phyloP scores from a whole-genome alignment of 2,113 vertebrate genomes.

The Caretta caretta region DNA sequence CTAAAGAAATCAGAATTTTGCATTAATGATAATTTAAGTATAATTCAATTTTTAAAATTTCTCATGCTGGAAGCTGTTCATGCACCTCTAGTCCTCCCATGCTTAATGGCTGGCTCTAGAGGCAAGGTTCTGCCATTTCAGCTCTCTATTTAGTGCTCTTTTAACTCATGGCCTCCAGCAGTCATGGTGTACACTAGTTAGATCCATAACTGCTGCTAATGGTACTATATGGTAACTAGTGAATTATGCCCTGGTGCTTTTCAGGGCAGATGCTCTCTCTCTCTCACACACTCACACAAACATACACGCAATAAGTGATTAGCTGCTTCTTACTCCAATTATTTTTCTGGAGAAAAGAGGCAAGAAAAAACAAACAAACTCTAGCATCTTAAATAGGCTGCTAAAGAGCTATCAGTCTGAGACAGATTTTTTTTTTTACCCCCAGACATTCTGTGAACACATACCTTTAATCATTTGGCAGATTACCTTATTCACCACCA shows the following conservation, averaged over 20 bases:
- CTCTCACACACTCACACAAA: neutral
- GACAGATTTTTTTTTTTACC: neutral
- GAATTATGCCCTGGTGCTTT: neutral
- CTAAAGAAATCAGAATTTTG: neutral
- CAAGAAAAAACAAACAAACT: neutral
- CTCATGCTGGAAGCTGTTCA: neutral
- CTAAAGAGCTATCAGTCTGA: slow-evolving; percentile 6
- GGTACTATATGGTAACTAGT: rapidly evolving
- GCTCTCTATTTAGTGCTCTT: neutral
- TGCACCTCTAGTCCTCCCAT: neutral
- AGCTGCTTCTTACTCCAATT: neutral
- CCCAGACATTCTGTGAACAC: slow-evolving; percentile 38
- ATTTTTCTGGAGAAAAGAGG: neutral
- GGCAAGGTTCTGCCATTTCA: neutral
- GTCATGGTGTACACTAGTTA: neutral
- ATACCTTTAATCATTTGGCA: slow-evolving; percentile 63
- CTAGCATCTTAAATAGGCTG: neutral
- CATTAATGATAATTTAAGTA: neutral
- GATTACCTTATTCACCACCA: slow-evolving; percentile 55
- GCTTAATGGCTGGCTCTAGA: neutral
- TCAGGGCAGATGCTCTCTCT: neutral
- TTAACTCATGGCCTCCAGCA: neutral
- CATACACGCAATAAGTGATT: neutral
- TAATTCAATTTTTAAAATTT: neutral
- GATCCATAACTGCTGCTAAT: neutral